phyloP scores from a whole-genome alignment of 92 coral and sea anemone species.

The Epizoanthus rinbou region DNA sequence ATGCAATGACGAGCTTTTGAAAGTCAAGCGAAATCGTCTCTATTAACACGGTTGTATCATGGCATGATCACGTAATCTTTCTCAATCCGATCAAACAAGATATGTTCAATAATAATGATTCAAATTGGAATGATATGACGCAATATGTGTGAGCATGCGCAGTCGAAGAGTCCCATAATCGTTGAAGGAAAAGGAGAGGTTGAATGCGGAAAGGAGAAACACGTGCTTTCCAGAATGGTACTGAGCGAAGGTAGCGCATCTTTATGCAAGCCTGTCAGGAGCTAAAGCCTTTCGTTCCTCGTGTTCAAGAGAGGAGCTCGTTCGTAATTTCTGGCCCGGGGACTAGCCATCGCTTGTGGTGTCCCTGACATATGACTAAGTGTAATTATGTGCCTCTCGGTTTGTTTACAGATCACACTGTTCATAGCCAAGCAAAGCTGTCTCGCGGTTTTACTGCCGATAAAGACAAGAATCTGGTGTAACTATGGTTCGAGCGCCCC shows the following conservation, averaged over 20 bases:
- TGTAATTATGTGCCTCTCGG: no score
- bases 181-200: neutral
- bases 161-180: conserved; percentile 37
- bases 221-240: conserved; percentile 50
- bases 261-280: conserved; percentile 65
- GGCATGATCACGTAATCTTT: no score
- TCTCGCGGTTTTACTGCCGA: no score
- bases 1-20: no score
- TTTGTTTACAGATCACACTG: no score
- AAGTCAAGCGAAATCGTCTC: no score
- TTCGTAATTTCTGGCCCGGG: conserved; percentile 75
- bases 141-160: conserved; percentile 1
- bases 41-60: no score
- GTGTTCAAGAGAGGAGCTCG: conserved; percentile 82
- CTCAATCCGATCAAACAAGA: no score
- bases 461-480: no score
- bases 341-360: conserved; percentile 96
- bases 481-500: no score
- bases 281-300: conserved; percentile 90
- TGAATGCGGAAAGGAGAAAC: neutral
- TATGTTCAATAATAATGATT: no score
- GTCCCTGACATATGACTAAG: conserved; percentile 49
- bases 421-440: no score
- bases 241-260: conserved; percentile 64
- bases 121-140: neutral